phyloP scores from a whole-genome alignment of 2,113 vertebrate species.

The Ophthalmolycus amberensis region DNA sequence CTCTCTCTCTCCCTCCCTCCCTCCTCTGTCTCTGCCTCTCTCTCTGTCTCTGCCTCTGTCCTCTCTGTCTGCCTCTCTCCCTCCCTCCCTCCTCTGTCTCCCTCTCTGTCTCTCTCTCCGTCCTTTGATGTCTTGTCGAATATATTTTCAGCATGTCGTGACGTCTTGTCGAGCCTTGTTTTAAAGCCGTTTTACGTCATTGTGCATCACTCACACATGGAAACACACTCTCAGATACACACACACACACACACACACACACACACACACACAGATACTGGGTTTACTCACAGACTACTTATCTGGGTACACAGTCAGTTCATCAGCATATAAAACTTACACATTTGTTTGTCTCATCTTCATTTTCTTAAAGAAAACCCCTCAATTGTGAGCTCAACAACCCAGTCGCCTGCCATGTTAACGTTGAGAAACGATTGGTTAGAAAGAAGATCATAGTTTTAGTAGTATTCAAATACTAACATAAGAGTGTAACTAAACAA shows the following conservation, averaged over 20 bases:
- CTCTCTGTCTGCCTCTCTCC: background rate
- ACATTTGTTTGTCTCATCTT: background rate
- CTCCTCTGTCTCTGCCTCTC: background rate
- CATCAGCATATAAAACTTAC: no score
- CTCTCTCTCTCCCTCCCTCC: background rate
- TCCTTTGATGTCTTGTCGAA: constrained; percentile 45
- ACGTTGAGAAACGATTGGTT: no score
- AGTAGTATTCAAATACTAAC: no score
- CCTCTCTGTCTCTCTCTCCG: background rate
- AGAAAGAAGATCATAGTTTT: no score
- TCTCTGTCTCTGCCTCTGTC: background rate
- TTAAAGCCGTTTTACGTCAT: constrained; percentile 30
- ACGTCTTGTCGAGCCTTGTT: constrained; percentile 45
- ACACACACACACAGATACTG: background rate
- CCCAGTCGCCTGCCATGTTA: no score
- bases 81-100: background rate
- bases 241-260: background rate
- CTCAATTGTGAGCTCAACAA: no score
- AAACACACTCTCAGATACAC: constrained; percentile 9
- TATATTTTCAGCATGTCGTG: constrained; percentile 40
- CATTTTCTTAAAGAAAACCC: no score
- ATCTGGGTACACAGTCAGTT: background rate
- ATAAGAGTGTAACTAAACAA: no score
- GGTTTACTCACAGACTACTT: no score
- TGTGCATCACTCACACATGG: constrained; percentile 14